Percentiles rank a stretch among this genome's conserved stretches.
Conservation (phyloP, 2,888 invertebrate genomes). For the Leucania comma region DNA sequence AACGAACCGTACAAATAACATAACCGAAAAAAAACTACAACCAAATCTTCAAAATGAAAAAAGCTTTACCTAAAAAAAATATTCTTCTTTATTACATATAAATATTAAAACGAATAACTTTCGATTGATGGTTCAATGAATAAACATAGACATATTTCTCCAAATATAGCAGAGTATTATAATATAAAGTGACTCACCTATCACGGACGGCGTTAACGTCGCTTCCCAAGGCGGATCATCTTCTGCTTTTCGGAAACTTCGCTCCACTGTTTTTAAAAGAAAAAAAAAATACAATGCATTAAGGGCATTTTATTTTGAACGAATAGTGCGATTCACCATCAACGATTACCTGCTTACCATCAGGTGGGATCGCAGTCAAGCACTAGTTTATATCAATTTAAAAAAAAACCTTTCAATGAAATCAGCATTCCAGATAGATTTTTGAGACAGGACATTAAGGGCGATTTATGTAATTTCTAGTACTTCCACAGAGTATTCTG, state of each 20-base stretch:
- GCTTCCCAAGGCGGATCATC: constrained; percentile 83
- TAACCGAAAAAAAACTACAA: too few species aligned
- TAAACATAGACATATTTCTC: constrained; percentile 17
- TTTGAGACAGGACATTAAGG: too few species aligned
- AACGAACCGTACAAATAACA: too few species aligned
- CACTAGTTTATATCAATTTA: too few species aligned
- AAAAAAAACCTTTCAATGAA: too few species aligned
- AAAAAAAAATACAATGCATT: background rate
- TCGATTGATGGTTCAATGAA: constrained; percentile 52
- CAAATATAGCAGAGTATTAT: background rate
- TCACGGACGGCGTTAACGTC: constrained; percentile 71
- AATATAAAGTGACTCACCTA: constrained; percentile 69
- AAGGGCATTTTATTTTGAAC: too few species aligned
- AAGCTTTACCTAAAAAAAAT: background rate
- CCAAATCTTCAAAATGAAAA: background rate
- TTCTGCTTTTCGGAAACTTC: constrained; percentile 82
- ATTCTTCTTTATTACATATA: background rate
- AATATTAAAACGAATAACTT: background rate
- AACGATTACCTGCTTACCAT: too few species aligned
- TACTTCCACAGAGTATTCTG: too few species aligned
- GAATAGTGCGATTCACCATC: too few species aligned
- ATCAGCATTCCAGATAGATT: too few species aligned
- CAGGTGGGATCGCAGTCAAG: too few species aligned
- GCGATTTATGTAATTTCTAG: too few species aligned
- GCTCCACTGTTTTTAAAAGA: constrained; percentile 77